Evolutionary conservation across 1,140 invertebrate species (phyloP).

Genomic region (Drosophila sechellia): DNA sequence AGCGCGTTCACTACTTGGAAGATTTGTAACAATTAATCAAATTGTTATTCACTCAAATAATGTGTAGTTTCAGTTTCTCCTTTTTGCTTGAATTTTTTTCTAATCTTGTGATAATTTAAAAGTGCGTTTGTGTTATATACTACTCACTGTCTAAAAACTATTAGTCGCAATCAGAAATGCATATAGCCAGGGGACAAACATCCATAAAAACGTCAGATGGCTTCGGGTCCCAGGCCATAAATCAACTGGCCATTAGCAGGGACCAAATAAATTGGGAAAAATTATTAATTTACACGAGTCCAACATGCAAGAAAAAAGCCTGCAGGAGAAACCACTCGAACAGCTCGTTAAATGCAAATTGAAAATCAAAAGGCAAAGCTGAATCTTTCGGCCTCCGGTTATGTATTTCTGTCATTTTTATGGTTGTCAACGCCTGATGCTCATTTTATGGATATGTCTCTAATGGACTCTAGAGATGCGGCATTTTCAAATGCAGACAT

Average conservation of each 20-base stretch:
- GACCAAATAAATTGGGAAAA: slow-evolving; percentile 5
- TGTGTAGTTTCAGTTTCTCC: too few species aligned
- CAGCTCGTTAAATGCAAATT: slow-evolving; percentile 55
- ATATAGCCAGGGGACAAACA: slow-evolving; percentile 54
- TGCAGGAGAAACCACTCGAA: slow-evolving; percentile 40
- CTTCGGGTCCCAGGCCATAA: slow-evolving; percentile 44
- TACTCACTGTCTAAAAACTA: slow-evolving; percentile 29
- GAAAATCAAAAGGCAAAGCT: background rate
- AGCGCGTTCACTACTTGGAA: background rate
- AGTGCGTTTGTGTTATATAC: slow-evolving; percentile 72
- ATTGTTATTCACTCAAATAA: background rate
- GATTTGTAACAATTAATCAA: slow-evolving; percentile 1
- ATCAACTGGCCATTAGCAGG: slow-evolving; percentile 68
- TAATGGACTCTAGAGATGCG: slow-evolving; percentile 32
- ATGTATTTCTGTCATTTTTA: slow-evolving; percentile 25
- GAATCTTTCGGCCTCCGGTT: background rate
- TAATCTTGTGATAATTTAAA: slow-evolving; percentile 19
- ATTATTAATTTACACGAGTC: slow-evolving; percentile 45
- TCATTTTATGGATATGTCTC: slow-evolving; percentile 34
- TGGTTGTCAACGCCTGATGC: slow-evolving; percentile 41
- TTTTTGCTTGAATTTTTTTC: too few species aligned
- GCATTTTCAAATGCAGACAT: slow-evolving; percentile 4
- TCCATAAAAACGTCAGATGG: slow-evolving; percentile 68
- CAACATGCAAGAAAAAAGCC: slow-evolving; percentile 22
- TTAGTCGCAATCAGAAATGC: slow-evolving; percentile 66